Percentiles rank a stretch among this genome's conserved stretches.
Evolutionary conservation across 2,113 vertebrate genomes (phyloP).

Genomic region (Numenius arquata): DNA sequence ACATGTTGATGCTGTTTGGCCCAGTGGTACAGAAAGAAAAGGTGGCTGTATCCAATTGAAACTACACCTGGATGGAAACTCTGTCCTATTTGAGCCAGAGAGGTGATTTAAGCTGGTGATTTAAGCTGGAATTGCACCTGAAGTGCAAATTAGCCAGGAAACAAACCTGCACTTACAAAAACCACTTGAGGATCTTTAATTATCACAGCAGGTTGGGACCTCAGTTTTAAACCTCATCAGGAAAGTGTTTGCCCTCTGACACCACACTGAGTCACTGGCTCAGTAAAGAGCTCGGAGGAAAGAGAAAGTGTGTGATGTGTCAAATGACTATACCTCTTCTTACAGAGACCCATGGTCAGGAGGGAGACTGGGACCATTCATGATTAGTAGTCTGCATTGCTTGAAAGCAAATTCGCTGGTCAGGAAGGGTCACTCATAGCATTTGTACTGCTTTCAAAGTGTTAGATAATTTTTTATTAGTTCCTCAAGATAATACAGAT

Average conservation of each 20-base stretch:
- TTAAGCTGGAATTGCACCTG: neutral
- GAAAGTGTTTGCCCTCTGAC: neutral
- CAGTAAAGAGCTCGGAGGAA: neutral
- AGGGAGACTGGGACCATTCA: neutral
- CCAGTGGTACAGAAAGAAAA: neutral
- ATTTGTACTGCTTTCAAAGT: neutral
- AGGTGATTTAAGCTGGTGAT: neutral
- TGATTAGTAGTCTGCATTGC: neutral
- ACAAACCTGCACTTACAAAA: neutral
- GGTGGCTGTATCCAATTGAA: neutral
- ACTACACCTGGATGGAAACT: neutral
- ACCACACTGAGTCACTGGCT: neutral
- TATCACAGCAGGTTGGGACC: neutral
- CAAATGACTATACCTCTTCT: neutral
- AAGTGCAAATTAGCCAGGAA: constrained; percentile 2
- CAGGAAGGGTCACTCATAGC: neutral
- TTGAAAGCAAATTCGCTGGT: neutral
- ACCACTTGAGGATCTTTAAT: constrained; percentile 19
- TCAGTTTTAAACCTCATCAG: constrained; percentile 26
- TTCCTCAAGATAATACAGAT: neutral
- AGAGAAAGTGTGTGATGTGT: rapidly evolving
- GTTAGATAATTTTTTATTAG: neutral
- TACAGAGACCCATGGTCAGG: neutral
- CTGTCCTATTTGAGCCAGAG: neutral
- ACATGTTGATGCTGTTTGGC: neutral